These are phyloP conservation scores for Drosophila sechellia DNA, from an alignment of 1,140 invertebrate genomes.

Conservation along the genomic window DNA sequence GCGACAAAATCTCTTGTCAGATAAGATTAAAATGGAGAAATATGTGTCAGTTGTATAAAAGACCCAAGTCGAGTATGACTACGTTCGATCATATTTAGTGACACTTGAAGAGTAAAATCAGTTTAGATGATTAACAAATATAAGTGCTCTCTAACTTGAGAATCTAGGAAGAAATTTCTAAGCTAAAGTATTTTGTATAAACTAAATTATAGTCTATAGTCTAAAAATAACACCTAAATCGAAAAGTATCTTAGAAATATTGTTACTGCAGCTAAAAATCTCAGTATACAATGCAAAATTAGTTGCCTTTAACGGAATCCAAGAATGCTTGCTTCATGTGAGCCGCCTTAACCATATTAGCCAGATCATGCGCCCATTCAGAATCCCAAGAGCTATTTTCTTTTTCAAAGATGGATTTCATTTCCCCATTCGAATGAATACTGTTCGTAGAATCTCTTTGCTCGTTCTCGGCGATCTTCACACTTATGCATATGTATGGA, in stretches of 20 bases:
- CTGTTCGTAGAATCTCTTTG: not conserved
- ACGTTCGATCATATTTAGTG: not conserved
- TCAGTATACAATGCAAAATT: not conserved
- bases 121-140: not conserved
- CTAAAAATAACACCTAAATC: not conserved
- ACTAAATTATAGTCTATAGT: no score
- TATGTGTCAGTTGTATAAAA: not conserved
- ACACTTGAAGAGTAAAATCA: not conserved
- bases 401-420: slow-evolving; percentile 18
- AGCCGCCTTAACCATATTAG: slow-evolving; percentile 1
- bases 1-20: not conserved
- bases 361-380: slow-evolving; percentile 13
- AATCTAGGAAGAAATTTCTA: no score
- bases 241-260: not conserved
- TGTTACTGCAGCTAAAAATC: not conserved
- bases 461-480: slow-evolving; percentile 17
- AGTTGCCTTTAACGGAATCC: slow-evolving; percentile 4
- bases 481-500: slow-evolving; percentile 67
- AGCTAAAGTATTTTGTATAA: no score
- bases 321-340: slow-evolving; percentile 15
- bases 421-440: slow-evolving; percentile 1
- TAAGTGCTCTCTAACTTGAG: not conserved
- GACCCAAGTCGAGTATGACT: not conserved
- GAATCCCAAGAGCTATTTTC: slow-evolving; percentile 9
- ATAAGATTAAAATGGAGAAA: not conserved